phyloP scores from a whole-genome alignment of 2,888 invertebrate genomes.

The Agonopterix arenella region DNA sequence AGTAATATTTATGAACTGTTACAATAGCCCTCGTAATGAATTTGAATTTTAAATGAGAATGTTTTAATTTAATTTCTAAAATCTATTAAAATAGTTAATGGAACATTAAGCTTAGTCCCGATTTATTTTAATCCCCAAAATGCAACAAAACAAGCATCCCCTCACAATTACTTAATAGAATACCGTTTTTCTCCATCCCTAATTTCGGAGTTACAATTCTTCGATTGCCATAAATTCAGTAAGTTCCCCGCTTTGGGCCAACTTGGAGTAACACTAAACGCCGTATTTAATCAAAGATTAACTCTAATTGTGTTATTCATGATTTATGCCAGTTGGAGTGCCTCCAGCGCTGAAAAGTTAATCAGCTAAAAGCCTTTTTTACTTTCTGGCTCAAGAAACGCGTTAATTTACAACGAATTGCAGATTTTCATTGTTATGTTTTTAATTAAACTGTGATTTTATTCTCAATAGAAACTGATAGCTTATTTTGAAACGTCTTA shows the following conservation, averaged over 20 bases:
- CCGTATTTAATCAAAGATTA: constrained; percentile 48
- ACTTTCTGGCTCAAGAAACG: constrained; percentile 51
- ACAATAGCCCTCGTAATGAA: no score
- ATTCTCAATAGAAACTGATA: no score
- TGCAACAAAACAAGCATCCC: background rate
- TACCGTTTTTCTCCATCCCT: constrained; percentile 2
- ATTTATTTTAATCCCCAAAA: background rate
- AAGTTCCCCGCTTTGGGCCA: background rate
- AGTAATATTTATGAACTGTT: no score
- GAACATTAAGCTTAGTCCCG: background rate
- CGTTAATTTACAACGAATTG: constrained; percentile 61
- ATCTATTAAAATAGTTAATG: no score
- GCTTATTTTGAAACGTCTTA: no score
- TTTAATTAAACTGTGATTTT: constrained; percentile 35
- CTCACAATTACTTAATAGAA: background rate
- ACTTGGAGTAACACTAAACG: constrained; percentile 9
- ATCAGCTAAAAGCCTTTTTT: constrained; percentile 70
- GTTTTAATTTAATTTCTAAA: no score
- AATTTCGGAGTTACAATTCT: constrained; percentile 7
- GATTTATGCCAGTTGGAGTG: constrained; percentile 58
- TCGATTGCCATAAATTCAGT: constrained; percentile 5
- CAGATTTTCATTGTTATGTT: constrained; percentile 41
- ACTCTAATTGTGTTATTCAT: constrained; percentile 62
- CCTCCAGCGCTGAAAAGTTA: constrained; percentile 67
- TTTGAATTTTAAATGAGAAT: no score